Evolutionary conservation across 2,888 invertebrate genomes (phyloP), one percentile per base, ranked within the genome.

Genomic region (Melipona bicolor): DNA sequence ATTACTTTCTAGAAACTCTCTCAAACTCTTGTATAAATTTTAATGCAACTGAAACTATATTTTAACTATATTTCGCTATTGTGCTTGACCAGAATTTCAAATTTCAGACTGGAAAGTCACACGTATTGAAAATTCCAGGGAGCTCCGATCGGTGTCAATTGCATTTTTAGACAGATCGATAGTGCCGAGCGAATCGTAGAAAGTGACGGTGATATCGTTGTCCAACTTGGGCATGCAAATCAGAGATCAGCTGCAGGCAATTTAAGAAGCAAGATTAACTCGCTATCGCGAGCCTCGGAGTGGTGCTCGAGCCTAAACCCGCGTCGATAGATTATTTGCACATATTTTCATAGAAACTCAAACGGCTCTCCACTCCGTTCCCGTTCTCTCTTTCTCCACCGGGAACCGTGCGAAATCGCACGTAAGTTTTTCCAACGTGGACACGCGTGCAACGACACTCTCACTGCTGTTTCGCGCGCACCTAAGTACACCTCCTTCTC

Each of bases 301-400:
- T 59, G 61, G n/a, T 4, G 19, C 59, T 64, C 56, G n/a, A 54
- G 13, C 19, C 43, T 43, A n/a, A 62, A 27, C 62, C 49, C 24
- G 32, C n/a, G 67, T 32, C 68, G 83, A 69, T 70, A 56, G 64
- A 61, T 75, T 67, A 67, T 79, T 83, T 70, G 61, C 86, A 79
- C 76, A 73, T 49, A 77, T 86, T 87, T 84, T 73, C 87, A 84
- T 84, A 71, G 72, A 78, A 87, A 83, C 71, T 69, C n/a, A 27
- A 27, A 27, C 32, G 15, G 32, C 6, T 32, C 64, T 50, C 5
- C n/a, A 32, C 32, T n/a, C 52, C 71, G 19, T 21, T 61, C 49
- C 59, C 32, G 15, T 24, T n/a, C 27, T 36, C 56, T 50, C 50
- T n/a, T 43, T 54, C 27, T 50, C 9, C 54, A 5, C 17, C 49